These are phyloP conservation scores for Pinctada fucata DNA, from an alignment of 2,888 invertebrate species.

Conservation along the genomic window DNA sequence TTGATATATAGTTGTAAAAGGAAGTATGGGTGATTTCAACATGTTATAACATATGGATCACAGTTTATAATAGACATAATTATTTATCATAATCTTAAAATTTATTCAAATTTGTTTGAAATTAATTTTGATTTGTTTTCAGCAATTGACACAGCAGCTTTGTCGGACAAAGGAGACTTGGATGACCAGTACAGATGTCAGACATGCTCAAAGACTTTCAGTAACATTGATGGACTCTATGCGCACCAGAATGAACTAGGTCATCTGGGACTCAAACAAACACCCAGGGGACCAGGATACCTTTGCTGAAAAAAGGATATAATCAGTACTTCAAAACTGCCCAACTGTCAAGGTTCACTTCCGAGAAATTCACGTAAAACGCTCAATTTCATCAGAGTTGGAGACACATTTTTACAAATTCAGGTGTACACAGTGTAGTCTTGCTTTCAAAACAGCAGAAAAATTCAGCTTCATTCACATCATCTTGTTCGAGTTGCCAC, in stretches of 20 bases:
- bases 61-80: too few relatives aligned
- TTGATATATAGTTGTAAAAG: too few relatives aligned
- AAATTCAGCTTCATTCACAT: conserved; percentile 95
- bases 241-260: conserved; percentile 92
- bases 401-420: conserved; percentile 96
- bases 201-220: conserved; percentile 87
- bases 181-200: conserved; percentile 84
- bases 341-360: conserved; percentile 90
- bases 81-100: too few relatives aligned
- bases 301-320: conserved; percentile 92
- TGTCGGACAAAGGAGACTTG: conserved; percentile 51
- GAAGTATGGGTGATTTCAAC: too few relatives aligned
- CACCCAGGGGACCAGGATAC: conserved; percentile 87
- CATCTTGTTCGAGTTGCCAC: conserved; percentile 96
- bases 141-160: conserved; percentile 62
- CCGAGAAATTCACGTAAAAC: conserved; percentile 79
- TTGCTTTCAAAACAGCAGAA: conserved; percentile 97
- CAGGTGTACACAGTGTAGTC: conserved; percentile 95
- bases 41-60: too few relatives aligned
- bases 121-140: too few relatives aligned
- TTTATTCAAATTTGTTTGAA: too few relatives aligned
- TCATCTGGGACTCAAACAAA: conserved; percentile 84
- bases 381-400: conserved; percentile 78
- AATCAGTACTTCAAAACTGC: conserved; percentile 90
- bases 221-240: conserved; percentile 89